A percentile compares a stretch with the other conserved stretches of the same genome.
Conservation (phyloP, 2,888 invertebrate genomes). For the Chaitophorus viminalis region DNA sequence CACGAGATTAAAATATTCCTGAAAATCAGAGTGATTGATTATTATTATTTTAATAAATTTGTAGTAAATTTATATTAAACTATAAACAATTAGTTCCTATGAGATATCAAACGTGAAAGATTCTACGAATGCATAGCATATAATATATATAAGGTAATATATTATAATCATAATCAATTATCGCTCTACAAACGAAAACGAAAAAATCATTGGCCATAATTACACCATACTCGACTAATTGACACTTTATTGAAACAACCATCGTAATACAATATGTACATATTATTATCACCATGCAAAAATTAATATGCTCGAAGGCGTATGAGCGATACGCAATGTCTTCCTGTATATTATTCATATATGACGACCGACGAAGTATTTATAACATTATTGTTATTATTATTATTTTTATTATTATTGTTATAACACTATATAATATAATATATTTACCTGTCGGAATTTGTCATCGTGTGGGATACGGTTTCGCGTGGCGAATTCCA, state of each 20-base stretch:
- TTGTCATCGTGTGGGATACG: neutral
- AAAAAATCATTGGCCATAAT: no score
- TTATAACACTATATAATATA: neutral
- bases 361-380: neutral
- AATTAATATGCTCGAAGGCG: neutral
- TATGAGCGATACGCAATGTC: neutral
- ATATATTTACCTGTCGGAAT: neutral
- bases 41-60: no score
- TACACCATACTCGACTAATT: neutral
- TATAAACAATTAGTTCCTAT: no score
- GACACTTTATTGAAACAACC: neutral
- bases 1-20: no score
- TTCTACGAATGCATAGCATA: no score
- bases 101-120: no score
- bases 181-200: no score
- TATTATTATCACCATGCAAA: neutral
- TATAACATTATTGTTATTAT: neutral
- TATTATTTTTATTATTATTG: neutral
- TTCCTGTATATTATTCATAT: no score
- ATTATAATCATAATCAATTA: no score
- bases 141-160: no score
- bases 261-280: neutral
- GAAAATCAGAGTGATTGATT: no score
- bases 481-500: slow-evolving; percentile 8
- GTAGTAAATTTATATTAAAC: no score